phyloP scores from a whole-genome alignment of 2,888 invertebrate genomes.

The Apamea crenata region DNA sequence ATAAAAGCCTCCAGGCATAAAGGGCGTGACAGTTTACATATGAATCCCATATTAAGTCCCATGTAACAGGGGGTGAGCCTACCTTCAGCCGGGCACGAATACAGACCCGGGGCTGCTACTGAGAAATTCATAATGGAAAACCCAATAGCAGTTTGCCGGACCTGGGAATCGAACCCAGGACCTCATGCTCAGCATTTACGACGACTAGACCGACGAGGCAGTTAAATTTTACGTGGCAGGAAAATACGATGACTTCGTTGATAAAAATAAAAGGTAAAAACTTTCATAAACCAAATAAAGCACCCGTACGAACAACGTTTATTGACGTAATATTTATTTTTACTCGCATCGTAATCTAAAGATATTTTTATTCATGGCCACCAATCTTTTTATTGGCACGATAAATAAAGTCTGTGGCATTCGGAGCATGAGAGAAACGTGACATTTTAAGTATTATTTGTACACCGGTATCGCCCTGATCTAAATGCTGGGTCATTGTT shows the following conservation, averaged over 20 bases:
- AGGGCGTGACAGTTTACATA: no score
- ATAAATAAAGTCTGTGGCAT: constrained; percentile 70
- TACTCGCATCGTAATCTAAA: constrained; percentile 7
- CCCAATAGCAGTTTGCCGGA: not conserved
- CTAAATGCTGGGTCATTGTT: constrained; percentile 63
- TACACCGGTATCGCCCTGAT: constrained; percentile 59
- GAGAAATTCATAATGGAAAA: no score
- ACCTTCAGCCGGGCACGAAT: no score
- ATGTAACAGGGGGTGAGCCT: not conserved
- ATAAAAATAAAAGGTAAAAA: not conserved
- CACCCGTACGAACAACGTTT: not conserved
- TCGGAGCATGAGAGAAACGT: constrained; percentile 69
- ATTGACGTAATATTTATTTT: constrained; percentile 26
- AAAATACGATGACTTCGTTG: not conserved
- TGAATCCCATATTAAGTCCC: no score
- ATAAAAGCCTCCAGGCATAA: no score
- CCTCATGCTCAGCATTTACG: no score
- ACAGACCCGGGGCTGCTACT: no score
- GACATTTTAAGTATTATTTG: constrained; percentile 70
- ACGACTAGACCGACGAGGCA: no score
- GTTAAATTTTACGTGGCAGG: not conserved
- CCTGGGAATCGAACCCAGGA: not conserved
- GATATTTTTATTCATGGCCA: constrained; percentile 36
- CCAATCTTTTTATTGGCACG: constrained; percentile 65
- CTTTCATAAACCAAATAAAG: constrained; percentile 7